Percentiles rank a stretch among this genome's conserved stretches.
Evolutionary conservation across 1,140 invertebrate species (phyloP).

Genomic region (Thaumetopoea pityocampa): DNA sequence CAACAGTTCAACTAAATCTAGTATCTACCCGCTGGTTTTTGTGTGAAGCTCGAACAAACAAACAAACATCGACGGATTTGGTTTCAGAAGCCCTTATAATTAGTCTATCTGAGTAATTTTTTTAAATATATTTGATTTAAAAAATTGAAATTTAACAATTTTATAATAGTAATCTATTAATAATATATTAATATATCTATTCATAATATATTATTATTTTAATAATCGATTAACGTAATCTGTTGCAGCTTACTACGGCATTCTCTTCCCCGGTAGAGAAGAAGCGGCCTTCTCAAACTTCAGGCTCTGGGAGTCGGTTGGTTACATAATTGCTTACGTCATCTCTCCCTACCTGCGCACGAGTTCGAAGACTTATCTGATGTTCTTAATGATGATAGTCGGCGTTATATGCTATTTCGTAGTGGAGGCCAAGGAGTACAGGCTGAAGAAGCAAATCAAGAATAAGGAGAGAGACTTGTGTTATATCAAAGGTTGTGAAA

Average conservation of each 20-base stretch:
- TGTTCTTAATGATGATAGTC: slow-evolving; percentile 82
- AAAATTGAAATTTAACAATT: too few relatives aligned
- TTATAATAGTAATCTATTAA: neutral
- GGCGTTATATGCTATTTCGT: slow-evolving; percentile 83
- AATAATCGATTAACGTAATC: too few relatives aligned
- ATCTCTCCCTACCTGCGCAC: slow-evolving; percentile 88
- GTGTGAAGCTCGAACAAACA: too few relatives aligned
- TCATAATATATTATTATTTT: neutral
- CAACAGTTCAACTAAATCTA: too few relatives aligned
- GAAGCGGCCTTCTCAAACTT: slow-evolving; percentile 96
- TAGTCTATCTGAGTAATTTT: too few relatives aligned
- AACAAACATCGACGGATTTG: too few relatives aligned
- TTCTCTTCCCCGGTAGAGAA: slow-evolving; percentile 89
- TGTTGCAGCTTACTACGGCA: slow-evolving; percentile 87
- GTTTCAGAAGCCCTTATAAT: too few relatives aligned
- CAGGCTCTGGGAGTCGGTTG: slow-evolving; percentile 92
- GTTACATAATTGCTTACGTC: slow-evolving; percentile 90
- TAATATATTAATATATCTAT: neutral
- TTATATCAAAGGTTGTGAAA: slow-evolving; percentile 44
- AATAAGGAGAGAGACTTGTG: slow-evolving; percentile 26
- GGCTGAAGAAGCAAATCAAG: slow-evolving; percentile 31
- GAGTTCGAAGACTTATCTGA: slow-evolving; percentile 84
- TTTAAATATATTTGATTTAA: too few relatives aligned
- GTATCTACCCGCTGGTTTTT: too few relatives aligned
- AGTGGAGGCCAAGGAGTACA: slow-evolving; percentile 55